phyloP scores from a whole-genome alignment of 2,888 invertebrate genomes.

The Hylaea fasciaria region DNA sequence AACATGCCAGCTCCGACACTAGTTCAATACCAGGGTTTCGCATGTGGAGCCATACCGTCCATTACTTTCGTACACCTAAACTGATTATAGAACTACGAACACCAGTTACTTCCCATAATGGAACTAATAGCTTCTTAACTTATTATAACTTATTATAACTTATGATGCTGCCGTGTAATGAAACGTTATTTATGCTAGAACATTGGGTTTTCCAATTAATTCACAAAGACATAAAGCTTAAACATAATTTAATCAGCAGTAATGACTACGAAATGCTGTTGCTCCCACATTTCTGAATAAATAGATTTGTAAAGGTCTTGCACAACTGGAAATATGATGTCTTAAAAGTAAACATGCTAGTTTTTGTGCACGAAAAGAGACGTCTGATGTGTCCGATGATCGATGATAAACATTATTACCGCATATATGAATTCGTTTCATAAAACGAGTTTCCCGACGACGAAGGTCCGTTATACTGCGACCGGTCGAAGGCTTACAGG shows the following conservation, averaged over 20 bases:
- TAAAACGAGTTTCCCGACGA: conserved; percentile 63
- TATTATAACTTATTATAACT: not conserved
- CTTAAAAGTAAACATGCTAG: conserved; percentile 28
- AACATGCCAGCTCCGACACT: conserved; percentile 64
- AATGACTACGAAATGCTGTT: not conserved
- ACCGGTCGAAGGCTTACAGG: conserved; percentile 62
- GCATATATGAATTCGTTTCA: conserved; percentile 65
- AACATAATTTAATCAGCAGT: not conserved
- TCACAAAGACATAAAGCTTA: not conserved
- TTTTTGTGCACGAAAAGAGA: conserved; percentile 45
- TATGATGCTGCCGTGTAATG: conserved; percentile 13
- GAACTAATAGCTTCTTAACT: conserved; percentile 22
- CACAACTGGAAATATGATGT: conserved; percentile 9
- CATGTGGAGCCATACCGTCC: conserved; percentile 53
- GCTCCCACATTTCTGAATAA: conserved; percentile 2
- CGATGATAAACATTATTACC: conserved; percentile 52
- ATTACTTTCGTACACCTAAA: conserved; percentile 50
- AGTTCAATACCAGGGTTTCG: conserved; percentile 58
- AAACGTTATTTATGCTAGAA: conserved; percentile 8
- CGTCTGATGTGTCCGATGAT: conserved; percentile 52
- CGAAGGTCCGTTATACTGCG: conserved; percentile 66
- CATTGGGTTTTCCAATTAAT: conserved; percentile 6
- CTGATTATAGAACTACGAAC: conserved; percentile 38
- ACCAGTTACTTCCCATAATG: conserved; percentile 27
- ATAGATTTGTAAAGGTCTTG: conserved; percentile 13